Conservation (phyloP, 2,888 invertebrate species). For the Graphium colonna region DNA sequence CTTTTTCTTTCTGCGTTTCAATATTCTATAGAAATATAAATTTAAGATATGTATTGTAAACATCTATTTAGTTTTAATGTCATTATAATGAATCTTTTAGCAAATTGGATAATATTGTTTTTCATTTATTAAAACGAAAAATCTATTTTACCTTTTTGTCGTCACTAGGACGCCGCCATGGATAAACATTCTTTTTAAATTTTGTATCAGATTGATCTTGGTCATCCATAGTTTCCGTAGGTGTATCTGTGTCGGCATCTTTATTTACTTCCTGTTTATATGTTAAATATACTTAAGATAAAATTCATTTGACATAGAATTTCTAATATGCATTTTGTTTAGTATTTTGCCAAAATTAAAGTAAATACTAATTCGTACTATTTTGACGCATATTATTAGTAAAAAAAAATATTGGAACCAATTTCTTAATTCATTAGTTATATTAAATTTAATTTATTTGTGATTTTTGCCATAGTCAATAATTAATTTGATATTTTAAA, state of each 20-base stretch:
- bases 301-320: background rate
- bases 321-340: no score
- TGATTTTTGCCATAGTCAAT: no score
- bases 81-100: no score
- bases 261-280: background rate
- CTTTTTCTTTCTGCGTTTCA: slow-evolving; percentile 2
- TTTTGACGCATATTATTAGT: no score
- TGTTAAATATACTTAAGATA: background rate
- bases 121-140: no score
- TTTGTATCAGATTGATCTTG: background rate
- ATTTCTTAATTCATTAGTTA: no score
- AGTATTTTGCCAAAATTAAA: no score
- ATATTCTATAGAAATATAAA: slow-evolving; percentile 6
- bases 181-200: slow-evolving; percentile 24
- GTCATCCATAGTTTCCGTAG: background rate
- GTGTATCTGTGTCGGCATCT: background rate
- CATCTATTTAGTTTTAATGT: background rate
- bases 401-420: background rate
- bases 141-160: slow-evolving; percentile 24
- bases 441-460: no score
- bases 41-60: background rate
- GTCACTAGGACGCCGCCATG: slow-evolving; percentile 33
- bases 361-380: no score
- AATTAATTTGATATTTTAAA: no score
- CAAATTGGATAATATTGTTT: no score